These are phyloP conservation scores for Ectropis grisescens DNA, from an alignment of 1,140 invertebrate genomes.

Conservation along the genomic window DNA sequence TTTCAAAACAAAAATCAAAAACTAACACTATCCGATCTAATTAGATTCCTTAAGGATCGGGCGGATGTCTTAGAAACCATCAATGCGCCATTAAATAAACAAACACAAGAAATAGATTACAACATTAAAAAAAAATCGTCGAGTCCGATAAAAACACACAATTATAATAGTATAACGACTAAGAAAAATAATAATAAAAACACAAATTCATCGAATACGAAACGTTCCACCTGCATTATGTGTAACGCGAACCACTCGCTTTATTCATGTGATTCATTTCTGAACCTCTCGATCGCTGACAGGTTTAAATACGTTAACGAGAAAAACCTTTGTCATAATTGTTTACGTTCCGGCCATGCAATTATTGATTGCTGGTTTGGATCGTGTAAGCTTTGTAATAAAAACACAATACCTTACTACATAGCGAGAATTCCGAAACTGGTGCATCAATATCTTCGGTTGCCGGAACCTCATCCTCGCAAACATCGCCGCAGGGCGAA, in stretches of 20 bases:
- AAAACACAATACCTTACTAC: constrained; percentile 17
- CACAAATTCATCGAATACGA: neutral
- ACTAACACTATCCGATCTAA: constrained; percentile 11
- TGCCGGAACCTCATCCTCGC: neutral
- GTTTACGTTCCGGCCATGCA: constrained; percentile 10
- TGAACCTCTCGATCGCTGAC: constrained; percentile 5
- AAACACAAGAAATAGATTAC: neutral
- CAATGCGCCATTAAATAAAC: constrained; percentile 3
- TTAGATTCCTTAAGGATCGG: constrained; percentile 12
- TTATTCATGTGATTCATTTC: constrained; percentile 14
- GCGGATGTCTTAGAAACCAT: constrained; percentile 17
- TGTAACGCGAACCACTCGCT: constrained; percentile 12
- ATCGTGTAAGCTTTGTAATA: constrained; percentile 11
- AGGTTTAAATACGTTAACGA: constrained; percentile 9
- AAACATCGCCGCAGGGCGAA: neutral
- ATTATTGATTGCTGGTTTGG: constrained; percentile 9
- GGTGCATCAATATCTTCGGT: neutral
- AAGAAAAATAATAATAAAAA: constrained; percentile 1
- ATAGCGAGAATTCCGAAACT: constrained; percentile 1
- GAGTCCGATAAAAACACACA: too few species aligned
- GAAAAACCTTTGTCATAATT: constrained; percentile 15
- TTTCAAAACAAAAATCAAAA: neutral
- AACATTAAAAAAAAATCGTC: too few species aligned
- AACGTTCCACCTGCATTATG: constrained; percentile 2
- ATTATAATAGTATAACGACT: neutral